Evolutionary conservation across 2,113 vertebrate species (phyloP), one percentile per base, ranked within the genome.

Genomic region (Elephantulus edwardii): DNA sequence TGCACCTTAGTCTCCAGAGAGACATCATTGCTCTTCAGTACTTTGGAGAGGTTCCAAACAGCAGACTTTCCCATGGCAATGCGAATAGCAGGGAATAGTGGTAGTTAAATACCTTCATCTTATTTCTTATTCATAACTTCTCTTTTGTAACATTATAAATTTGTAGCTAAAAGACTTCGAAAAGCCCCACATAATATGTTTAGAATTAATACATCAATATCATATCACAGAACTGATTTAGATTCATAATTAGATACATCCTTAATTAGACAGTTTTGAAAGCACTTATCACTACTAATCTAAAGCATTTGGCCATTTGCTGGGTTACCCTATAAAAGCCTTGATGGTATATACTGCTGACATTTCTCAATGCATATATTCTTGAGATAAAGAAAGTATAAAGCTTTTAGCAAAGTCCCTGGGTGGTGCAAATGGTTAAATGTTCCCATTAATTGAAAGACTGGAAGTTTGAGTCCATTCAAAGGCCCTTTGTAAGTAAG

Each of bases 91-190:
- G n/a, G n/a, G n/a, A n/a, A n/a, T n/a, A n/a, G n/a, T n/a, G n/a
- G n/a, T n/a, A n/a, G n/a, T n/a, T n/a, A n/a, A 35, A 46, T 54
- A 56, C 5, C 50, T 33, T 86, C 50, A 86, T n/a, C 85, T 75
- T 66, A 86, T 4, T 82, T 88, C 30, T 48, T 70, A 86, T 70
- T 86, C 64, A 82, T 56, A 54, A 56, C 75, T 74, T 82, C 75
- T 68, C 50, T 83, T 76, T 66, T 80, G 0, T 77, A 81, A 72
- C 33, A 68, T 78, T 50, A 26, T 5, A 86, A 66, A 12, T 84
- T 33, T 71, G 5, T 60, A 66, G 22, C 28, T 77, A 48, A 81
- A n/a, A 38, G 38, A 79, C 85, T 76, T n/a, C 60, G 48, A 20
- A 26, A 74, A 46, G 8, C n/a, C 5, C 54, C 28, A 92, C 83